Percentiles rank a stretch among this genome's conserved stretches.
Conservation (phyloP, 2,113 vertebrate genomes). For the Oostethus manadensis region DNA sequence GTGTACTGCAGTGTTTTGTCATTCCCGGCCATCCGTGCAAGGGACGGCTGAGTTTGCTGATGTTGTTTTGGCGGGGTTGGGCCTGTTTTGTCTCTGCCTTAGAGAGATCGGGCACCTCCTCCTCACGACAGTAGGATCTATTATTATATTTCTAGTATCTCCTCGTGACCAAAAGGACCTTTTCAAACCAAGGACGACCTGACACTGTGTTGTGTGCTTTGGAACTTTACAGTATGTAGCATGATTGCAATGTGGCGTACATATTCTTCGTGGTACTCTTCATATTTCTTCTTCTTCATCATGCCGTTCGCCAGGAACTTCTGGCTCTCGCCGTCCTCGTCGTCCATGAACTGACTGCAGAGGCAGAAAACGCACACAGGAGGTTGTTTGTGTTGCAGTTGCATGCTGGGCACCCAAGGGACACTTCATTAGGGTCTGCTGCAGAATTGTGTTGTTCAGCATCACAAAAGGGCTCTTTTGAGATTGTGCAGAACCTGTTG, state of each 20-base stretch:
- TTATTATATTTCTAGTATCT: too few relatives aligned
- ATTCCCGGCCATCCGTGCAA: too few relatives aligned
- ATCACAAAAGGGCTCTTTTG: not conserved
- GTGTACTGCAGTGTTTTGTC: too few relatives aligned
- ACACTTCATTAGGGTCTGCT: not conserved
- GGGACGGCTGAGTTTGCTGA: too few relatives aligned
- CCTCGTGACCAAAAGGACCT: too few relatives aligned
- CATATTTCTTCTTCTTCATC: slow-evolving; percentile 83
- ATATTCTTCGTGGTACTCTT: slow-evolving; percentile 87
- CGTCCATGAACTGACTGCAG: slow-evolving; percentile 79
- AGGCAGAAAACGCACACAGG: slow-evolving; percentile 6
- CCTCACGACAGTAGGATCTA: too few relatives aligned
- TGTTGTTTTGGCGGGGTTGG: too few relatives aligned
- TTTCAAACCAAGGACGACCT: too few relatives aligned
- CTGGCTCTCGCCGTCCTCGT: slow-evolving; percentile 85
- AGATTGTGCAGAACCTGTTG: slow-evolving; percentile 64
- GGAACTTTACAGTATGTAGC: not conserved
- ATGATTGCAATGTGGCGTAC: slow-evolving; percentile 64
- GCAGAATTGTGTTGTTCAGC: not conserved
- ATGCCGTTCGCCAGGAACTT: slow-evolving; percentile 89
- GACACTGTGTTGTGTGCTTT: not conserved
- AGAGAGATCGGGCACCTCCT: too few relatives aligned
- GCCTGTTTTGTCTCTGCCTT: too few relatives aligned
- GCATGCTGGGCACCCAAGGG: not conserved
- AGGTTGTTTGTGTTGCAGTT: too few relatives aligned